A percentile compares a stretch with the other conserved stretches of the same genome.
These are phyloP conservation scores for Epinotia demarniana DNA, from an alignment of 2,888 invertebrate genomes.

Conservation along the genomic window DNA sequence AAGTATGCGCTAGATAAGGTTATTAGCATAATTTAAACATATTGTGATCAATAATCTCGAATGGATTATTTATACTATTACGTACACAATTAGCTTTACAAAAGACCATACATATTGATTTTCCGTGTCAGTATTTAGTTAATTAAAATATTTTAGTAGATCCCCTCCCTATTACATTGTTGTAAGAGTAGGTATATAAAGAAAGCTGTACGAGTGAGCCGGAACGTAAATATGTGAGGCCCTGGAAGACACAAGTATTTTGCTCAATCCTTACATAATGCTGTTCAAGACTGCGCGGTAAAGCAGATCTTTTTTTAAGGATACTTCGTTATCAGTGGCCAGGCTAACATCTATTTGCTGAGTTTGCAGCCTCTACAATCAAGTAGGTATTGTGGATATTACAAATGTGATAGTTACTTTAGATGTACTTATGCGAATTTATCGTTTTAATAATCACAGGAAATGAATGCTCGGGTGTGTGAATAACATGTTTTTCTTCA, in stretches of 20 bases:
- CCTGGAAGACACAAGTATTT: not conserved
- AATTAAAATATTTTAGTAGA: slow-evolving; percentile 2
- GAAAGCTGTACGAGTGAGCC: not conserved
- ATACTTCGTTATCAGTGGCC: not conserved
- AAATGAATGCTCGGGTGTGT: not conserved
- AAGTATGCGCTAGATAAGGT: slow-evolving; percentile 20
- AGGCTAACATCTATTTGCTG: not conserved
- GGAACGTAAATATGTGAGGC: not conserved
- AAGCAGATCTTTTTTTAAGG: no score
- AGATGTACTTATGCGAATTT: slow-evolving; percentile 12
- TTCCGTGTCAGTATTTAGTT: slow-evolving; percentile 27
- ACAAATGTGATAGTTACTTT: slow-evolving; percentile 22
- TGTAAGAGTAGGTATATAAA: not conserved
- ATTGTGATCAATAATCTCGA: slow-evolving; percentile 35
- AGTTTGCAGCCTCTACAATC: not conserved
- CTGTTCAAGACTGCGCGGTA: not conserved
- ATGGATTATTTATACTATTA: slow-evolving; percentile 29
- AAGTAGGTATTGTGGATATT: not conserved
- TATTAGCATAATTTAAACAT: slow-evolving; percentile 26
- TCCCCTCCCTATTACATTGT: not conserved
- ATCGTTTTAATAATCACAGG: slow-evolving; percentile 17
- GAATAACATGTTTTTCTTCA: not conserved
- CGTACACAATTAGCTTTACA: slow-evolving; percentile 20
- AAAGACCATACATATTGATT: slow-evolving; percentile 20
- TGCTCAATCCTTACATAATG: not conserved